Evolutionary conservation across 2,888 invertebrate genomes (phyloP), one percentile per base, ranked within the genome.

Genomic region (Catocala sponsa): DNA sequence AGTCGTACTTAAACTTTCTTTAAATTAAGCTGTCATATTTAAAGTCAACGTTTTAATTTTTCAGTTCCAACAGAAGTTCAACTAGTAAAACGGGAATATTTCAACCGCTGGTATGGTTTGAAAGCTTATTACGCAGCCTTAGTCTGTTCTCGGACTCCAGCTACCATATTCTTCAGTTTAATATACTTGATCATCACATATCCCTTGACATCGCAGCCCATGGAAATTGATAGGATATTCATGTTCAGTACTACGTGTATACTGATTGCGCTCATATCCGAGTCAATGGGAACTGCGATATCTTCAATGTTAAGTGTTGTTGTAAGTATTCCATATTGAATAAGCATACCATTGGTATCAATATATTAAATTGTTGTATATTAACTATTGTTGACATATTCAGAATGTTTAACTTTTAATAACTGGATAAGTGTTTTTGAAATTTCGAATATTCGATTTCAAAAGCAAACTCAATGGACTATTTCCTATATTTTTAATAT

Each of bases 71-170:
- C 92, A 48, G 97, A 98, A 91, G 96, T 98, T 0, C 96, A 96
- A 74, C 89, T 97, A 13, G 87, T 98, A 9, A 98, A 97, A 84
- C 92, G 97, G 52, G 98, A 98, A 83, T 96, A 98, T 79, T 98
- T 98, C 83, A 98, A 98, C 86, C 95, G 97, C 52, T 98, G 98
- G 98, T 98, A 98, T 82, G 95, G 96, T 2, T 84, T 98, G 15
- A 96, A 97, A 80, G 96, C 98, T 0, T 98, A 98, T 81, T 98
- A 97, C 84, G 95, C 95, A 7, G 97, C 98, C 0, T 87, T 97
- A 79, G 96, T 97, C 0, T 88, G 96, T n/a, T 95, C 97, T 0
- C 95, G 96, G 55, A 94, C 98, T 10, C 97, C 98, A 0, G 86
- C 95, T 6, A 97, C 97, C 84, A 95, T 97, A 69, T 76, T 96